Conservation (phyloP, 2,888 invertebrate species). For the Scotopteryx bipunctaria region DNA sequence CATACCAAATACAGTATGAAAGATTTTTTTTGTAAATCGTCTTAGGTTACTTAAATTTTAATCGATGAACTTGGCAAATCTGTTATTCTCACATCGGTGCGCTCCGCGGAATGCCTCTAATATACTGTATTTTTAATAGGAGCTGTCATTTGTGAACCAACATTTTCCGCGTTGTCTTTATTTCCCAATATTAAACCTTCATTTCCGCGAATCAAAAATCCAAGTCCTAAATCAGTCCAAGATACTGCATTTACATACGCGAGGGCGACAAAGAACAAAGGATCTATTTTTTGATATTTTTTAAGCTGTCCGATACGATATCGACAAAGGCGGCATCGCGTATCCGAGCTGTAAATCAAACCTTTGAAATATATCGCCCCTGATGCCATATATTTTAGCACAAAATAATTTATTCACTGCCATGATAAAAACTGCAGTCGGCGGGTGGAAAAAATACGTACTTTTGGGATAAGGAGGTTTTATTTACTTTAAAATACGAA, state of each 20-base stretch:
- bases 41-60: no score
- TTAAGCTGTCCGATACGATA: constrained; percentile 59
- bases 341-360: constrained; percentile 57
- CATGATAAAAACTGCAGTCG: constrained; percentile 31
- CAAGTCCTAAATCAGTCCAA: constrained; percentile 68
- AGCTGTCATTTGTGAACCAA: no score
- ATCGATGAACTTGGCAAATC: no score
- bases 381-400: constrained; percentile 40
- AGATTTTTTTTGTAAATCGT: no score
- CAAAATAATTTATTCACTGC: constrained; percentile 34
- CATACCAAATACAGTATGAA: no score
- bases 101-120: no score
- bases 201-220: constrained; percentile 67
- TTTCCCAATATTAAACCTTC: constrained; percentile 36
- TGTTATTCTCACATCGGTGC: no score
- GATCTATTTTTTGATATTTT: constrained; percentile 44
- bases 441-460: constrained; percentile 17
- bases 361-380: constrained; percentile 44
- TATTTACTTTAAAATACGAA: constrained; percentile 1
- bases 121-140: no score
- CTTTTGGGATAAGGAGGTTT: neutral
- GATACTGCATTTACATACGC: constrained; percentile 74
- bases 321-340: constrained; percentile 60
- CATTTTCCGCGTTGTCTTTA: neutral
- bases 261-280: constrained; percentile 80